Conservation (phyloP, 2,888 invertebrate species). For the Cylindroiulus punctatus region DNA sequence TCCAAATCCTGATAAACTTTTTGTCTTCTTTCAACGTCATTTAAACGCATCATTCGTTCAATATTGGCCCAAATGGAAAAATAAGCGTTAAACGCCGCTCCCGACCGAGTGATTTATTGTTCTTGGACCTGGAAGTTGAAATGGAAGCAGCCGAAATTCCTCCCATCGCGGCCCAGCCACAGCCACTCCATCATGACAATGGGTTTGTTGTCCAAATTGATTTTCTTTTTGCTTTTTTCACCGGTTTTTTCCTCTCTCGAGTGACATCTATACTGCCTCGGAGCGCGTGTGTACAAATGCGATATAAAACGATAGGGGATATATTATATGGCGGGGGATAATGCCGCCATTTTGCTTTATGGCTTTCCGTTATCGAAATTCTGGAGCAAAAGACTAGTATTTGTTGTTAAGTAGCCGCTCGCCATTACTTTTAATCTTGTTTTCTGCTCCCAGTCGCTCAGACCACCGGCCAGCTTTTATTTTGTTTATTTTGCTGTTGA, state of each 20-base stretch:
- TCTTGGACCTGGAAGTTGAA: background rate
- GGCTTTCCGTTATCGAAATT: slow-evolving; percentile 1
- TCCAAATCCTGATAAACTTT: background rate
- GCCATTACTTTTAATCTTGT: background rate
- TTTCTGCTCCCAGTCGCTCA: background rate
- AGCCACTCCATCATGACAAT: background rate
- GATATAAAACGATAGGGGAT: background rate
- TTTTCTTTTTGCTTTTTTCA: background rate
- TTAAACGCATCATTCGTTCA: background rate
- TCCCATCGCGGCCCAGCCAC: background rate
- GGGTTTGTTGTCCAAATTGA: slow-evolving; percentile 1
- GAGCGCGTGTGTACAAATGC: background rate
- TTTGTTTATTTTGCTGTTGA: slow-evolving; percentile 1
- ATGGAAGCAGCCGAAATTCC: background rate
- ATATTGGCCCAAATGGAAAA: slow-evolving; percentile 1
- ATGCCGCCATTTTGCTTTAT: slow-evolving; percentile 1
- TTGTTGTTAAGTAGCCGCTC: background rate
- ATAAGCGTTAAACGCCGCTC: slow-evolving; percentile 1
- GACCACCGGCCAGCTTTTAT: background rate
- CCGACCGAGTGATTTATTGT: background rate
- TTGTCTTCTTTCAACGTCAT: background rate
- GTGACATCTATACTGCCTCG: background rate
- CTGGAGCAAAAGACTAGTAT: background rate
- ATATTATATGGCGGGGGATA: background rate
- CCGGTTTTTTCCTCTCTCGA: background rate